Evolutionary conservation across 2,888 invertebrate species (phyloP).

Genomic region (Amitus sp.): DNA sequence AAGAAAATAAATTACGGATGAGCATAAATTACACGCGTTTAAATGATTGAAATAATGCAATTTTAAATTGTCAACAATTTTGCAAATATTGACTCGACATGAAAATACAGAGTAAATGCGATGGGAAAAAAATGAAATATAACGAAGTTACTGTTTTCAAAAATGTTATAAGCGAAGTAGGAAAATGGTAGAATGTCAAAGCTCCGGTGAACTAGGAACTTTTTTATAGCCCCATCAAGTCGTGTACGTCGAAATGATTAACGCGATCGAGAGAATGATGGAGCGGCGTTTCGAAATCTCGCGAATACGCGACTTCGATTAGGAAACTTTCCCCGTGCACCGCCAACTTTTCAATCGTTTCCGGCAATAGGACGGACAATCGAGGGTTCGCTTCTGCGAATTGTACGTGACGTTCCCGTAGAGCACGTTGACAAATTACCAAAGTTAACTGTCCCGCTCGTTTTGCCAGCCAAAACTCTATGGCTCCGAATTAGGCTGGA

Average conservation of each 20-base stretch:
- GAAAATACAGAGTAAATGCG: no score
- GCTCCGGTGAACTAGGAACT: no score
- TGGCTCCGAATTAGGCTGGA: conserved; percentile 27
- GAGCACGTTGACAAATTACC: conserved; percentile 41
- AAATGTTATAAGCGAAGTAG: no score
- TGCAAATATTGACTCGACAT: no score
- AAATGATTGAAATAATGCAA: no score
- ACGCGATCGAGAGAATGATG: conserved; percentile 8
- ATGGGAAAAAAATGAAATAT: no score
- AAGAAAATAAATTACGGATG: no score
- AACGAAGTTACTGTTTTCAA: no score
- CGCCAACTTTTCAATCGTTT: conserved; percentile 37
- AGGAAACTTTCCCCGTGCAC: conserved; percentile 22
- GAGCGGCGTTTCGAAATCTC: conserved; percentile 3
- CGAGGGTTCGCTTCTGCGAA: conserved; percentile 26
- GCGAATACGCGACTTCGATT: conserved; percentile 21
- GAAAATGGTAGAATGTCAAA: no score
- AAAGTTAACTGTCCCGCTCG: conserved; percentile 31
- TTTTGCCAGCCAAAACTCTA: conserved; percentile 28
- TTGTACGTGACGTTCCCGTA: conserved; percentile 36
- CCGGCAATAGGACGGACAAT: conserved; percentile 33
- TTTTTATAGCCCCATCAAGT: background rate
- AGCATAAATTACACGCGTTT: no score
- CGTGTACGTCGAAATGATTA: conserved; percentile 12
- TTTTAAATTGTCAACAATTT: no score